Percentiles rank a stretch among this genome's conserved stretches.
Evolutionary conservation across 2,888 invertebrate genomes (phyloP).

Genomic region (Dorcus hopei): DNA sequence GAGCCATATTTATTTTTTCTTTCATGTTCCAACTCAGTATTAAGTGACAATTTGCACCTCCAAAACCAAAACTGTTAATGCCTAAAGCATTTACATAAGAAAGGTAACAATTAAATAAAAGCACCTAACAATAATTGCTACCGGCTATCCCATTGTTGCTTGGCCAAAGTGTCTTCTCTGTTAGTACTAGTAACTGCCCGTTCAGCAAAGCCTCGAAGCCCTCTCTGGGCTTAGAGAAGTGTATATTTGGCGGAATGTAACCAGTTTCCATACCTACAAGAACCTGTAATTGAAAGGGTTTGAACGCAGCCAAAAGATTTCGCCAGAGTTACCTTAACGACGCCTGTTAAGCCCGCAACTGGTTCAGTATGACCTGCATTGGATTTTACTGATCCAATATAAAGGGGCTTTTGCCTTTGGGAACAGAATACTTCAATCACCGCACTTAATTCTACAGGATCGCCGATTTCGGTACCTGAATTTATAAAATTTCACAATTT

Average conservation of each 20-base stretch:
- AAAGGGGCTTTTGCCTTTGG: conserved; percentile 70
- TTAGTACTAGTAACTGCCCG: conserved; percentile 68
- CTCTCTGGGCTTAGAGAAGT: conserved; percentile 55
- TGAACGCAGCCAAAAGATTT: no score
- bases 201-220: conserved; percentile 62
- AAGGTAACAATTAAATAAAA: no score
- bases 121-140: conserved; percentile 4
- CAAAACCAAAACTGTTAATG: conserved; percentile 87
- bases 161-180: conserved; percentile 63
- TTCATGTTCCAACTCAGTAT: conserved; percentile 59
- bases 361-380: conserved; percentile 94
- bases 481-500: conserved; percentile 16
- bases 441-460: conserved; percentile 86
- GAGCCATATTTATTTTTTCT: conserved; percentile 62
- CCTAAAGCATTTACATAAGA: background rate
- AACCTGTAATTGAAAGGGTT: no score
- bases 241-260: conserved; percentile 74
- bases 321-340: conserved; percentile 64
- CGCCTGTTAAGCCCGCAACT: conserved; percentile 75
- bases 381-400: conserved; percentile 89
- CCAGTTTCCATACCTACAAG: conserved; percentile 62
- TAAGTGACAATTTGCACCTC: conserved; percentile 78
- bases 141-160: conserved; percentile 69
- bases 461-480: conserved; percentile 72
- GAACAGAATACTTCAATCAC: conserved; percentile 77